Evolutionary conservation across 2,888 invertebrate genomes (phyloP).

Genomic region (Cryptocheilus praepositus): DNA sequence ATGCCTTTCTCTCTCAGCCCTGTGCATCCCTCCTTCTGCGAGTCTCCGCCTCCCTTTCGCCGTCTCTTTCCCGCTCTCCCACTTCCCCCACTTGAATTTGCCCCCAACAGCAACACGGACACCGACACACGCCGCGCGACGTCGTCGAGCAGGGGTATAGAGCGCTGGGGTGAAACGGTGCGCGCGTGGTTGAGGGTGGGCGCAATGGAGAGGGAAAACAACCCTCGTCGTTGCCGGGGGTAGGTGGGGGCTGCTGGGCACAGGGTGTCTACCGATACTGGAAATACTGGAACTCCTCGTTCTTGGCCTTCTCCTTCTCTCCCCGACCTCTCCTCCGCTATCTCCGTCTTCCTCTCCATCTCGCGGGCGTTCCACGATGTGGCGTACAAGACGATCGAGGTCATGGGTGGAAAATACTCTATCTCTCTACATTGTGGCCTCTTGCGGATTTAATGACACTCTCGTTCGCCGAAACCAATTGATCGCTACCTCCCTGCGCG

Average conservation of each 20-base stretch:
- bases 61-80: no score
- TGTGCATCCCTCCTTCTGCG: no score
- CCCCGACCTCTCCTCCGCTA: background rate
- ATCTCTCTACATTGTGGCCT: slow-evolving; percentile 2
- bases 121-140: no score
- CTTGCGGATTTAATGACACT: slow-evolving; percentile 7
- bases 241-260: slow-evolving; percentile 35
- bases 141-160: background rate
- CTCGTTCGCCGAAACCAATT: background rate
- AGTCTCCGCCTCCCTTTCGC: no score
- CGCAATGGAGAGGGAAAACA: slow-evolving; percentile 21
- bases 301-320: background rate
- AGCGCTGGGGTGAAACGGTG: slow-evolving; percentile 15
- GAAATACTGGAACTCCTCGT: slow-evolving; percentile 45
- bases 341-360: background rate
- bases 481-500: background rate
- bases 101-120: no score
- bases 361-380: background rate
- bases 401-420: slow-evolving; percentile 26
- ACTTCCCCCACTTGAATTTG: no score
- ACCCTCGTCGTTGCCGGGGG: slow-evolving; percentile 51
- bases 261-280: slow-evolving; percentile 49
- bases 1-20: background rate
- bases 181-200: background rate
- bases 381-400: slow-evolving; percentile 34